Evolutionary conservation across 1,140 invertebrate genomes (phyloP), one percentile per base, ranked within the genome.

Genomic region (Homarus americanus): DNA sequence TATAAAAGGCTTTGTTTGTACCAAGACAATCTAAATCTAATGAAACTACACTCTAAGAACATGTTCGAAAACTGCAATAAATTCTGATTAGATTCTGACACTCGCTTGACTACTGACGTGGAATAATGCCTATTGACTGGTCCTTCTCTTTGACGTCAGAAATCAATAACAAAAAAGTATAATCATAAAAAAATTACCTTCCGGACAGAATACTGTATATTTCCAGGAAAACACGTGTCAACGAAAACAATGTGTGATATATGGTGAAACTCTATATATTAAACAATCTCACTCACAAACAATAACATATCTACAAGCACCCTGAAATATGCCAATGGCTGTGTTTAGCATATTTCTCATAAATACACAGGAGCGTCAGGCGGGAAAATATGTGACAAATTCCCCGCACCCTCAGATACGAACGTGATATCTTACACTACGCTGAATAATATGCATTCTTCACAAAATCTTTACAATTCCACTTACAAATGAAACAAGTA

Each of bases 1-100:
- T 69, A 69, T 69, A 69, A 58, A 82, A 82, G 79, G 79, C 79
- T 82, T 82, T 82, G 79, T 82, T 82, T 82, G 79, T 82, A 82
- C 79, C 79, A 82, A 36, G 15, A 28, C 10, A 82, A 63, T 34
- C 49, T 82, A 82, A 82, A 63, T 28, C 79, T 82, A 82, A 34
- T 53, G 78, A 32, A 82, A 53, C 63, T 63, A 63, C 79, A 82
- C 79, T 53, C 79, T 82, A 80, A 69, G 7, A 9, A 24, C 20
- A 32, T 28, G 63, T 28, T 7, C n/a, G 63, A 28, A 5, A 28
- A 28, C 32, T 28, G 12, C 63, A 66, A 66, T 32, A 66, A 66
- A 20, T 66, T 63, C 24, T 66, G 63, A 66, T 2, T 49, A 49
- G 9, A 49, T 58, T 20, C 24, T 58, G 15, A 20, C 3, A 2